These are phyloP conservation scores for Tetramorium simillimum DNA, from an alignment of 1,140 invertebrate genomes.

Conservation along the genomic window DNA sequence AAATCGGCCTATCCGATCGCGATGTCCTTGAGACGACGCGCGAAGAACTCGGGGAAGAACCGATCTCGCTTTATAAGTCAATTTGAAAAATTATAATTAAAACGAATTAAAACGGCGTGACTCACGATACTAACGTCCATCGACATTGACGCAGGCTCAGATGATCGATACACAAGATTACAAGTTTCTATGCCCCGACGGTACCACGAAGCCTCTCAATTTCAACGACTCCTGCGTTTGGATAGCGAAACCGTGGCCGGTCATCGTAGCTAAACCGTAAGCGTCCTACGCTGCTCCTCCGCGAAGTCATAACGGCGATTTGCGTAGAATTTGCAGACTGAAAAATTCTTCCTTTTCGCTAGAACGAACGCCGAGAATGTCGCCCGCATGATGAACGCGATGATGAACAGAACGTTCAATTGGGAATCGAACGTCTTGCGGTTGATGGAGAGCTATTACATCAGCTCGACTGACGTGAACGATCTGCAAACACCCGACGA, in stretches of 20 bases:
- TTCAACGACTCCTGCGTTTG: constrained; percentile 89
- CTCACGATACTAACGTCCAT: neutral
- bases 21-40: neutral
- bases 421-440: constrained; percentile 86
- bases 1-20: neutral
- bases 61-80: neutral
- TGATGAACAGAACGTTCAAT: constrained; percentile 78
- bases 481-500: constrained; percentile 63
- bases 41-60: neutral
- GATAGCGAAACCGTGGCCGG: constrained; percentile 92
- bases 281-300: neutral
- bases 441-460: constrained; percentile 84
- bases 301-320: neutral
- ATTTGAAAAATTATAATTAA: constrained; percentile 1
- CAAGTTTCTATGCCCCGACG: constrained; percentile 93
- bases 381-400: constrained; percentile 83
- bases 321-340: constrained; percentile 24
- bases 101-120: neutral
- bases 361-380: constrained; percentile 87
- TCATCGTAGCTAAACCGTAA: constrained; percentile 86
- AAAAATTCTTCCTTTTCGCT: constrained; percentile 64
- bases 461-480: constrained; percentile 51
- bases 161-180: constrained; percentile 84
- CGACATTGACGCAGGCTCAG: constrained; percentile 25
- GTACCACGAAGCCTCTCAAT: constrained; percentile 87